These are phyloP conservation scores for Gandaritis pyraliata DNA, from an alignment of 2,888 invertebrate species.

Conservation along the genomic window DNA sequence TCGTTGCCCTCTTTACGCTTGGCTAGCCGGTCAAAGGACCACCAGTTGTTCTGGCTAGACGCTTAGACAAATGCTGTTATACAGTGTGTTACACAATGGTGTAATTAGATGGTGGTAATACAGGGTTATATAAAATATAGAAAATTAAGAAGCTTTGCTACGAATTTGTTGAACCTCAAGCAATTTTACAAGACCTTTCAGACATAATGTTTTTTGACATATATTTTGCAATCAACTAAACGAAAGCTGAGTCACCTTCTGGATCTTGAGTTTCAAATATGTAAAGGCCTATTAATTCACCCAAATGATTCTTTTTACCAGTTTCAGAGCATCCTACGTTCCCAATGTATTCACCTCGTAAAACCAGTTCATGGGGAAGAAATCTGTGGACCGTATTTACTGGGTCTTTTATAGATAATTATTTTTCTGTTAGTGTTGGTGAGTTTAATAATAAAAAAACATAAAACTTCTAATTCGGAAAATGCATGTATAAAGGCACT, in stretches of 20 bases:
- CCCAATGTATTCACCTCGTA: conserved; percentile 5
- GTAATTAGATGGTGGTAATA: too few species aligned
- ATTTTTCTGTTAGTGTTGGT: conserved; percentile 57
- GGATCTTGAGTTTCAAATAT: too few species aligned
- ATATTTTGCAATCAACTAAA: too few species aligned
- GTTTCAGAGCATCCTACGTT: background rate
- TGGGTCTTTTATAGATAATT: conserved; percentile 54
- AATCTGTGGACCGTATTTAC: conserved; percentile 48
- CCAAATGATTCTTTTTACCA: background rate
- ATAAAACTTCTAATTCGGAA: background rate
- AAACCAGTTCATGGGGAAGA: conserved; percentile 31
- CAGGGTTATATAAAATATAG: too few species aligned
- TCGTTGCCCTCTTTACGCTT: conserved; percentile 33
- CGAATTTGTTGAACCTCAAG: too few species aligned
- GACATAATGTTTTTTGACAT: too few species aligned
- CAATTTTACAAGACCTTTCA: too few species aligned
- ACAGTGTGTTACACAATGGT: too few species aligned
- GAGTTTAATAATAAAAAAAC: conserved; percentile 53
- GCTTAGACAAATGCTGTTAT: background rate
- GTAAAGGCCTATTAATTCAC: too few species aligned
- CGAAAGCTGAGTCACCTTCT: too few species aligned
- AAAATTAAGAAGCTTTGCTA: too few species aligned
- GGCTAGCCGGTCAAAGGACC: conserved; percentile 36
- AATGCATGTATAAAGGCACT: background rate
- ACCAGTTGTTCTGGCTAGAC: conserved; percentile 31